A percentile compares a stretch with the other conserved stretches of the same genome.
These are phyloP conservation scores for Etheostoma perlongum DNA, from an alignment of 2,797 vertebrate species.

Conservation along the genomic window DNA sequence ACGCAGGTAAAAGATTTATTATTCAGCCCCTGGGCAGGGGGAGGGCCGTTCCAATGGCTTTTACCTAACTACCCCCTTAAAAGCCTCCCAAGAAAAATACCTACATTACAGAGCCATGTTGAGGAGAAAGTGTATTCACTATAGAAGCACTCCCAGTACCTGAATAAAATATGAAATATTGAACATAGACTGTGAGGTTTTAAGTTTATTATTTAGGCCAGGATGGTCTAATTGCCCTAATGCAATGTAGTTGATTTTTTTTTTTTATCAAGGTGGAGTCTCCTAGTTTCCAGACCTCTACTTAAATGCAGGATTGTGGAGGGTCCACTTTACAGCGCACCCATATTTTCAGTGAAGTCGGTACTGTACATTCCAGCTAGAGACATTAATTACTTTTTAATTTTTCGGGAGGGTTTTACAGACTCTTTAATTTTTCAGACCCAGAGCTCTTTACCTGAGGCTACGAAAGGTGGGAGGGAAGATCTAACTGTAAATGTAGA, in stretches of 20 bases:
- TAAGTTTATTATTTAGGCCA: constrained; percentile 87
- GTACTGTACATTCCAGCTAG: constrained; percentile 70
- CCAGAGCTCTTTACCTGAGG: constrained; percentile 76
- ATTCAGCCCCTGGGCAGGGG: constrained; percentile 75
- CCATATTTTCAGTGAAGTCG: constrained; percentile 54
- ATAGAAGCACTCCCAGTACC: constrained; percentile 83
- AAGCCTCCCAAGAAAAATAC: constrained; percentile 83
- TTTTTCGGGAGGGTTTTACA: constrained; percentile 76
- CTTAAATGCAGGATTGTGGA: constrained; percentile 59
- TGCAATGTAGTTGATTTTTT: constrained; percentile 80
- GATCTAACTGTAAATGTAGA: constrained; percentile 72
- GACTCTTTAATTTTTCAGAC: constrained; percentile 78
- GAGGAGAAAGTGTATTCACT: constrained; percentile 71
- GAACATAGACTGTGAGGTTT: constrained; percentile 82
- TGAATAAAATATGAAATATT: constrained; percentile 89
- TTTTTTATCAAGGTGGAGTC: constrained; percentile 52
- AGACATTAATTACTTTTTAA: constrained; percentile 86
- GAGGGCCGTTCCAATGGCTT: constrained; percentile 71
- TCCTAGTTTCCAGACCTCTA: constrained; percentile 49
- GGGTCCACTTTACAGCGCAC: constrained; percentile 63
- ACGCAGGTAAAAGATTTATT: constrained; percentile 84
- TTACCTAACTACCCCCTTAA: constrained; percentile 83
- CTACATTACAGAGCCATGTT: constrained; percentile 81
- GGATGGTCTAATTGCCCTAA: constrained; percentile 85
- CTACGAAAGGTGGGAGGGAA: constrained; percentile 39